Evolutionary conservation across 1,140 invertebrate genomes (phyloP).

Genomic region (Chrysoperla carnea): DNA sequence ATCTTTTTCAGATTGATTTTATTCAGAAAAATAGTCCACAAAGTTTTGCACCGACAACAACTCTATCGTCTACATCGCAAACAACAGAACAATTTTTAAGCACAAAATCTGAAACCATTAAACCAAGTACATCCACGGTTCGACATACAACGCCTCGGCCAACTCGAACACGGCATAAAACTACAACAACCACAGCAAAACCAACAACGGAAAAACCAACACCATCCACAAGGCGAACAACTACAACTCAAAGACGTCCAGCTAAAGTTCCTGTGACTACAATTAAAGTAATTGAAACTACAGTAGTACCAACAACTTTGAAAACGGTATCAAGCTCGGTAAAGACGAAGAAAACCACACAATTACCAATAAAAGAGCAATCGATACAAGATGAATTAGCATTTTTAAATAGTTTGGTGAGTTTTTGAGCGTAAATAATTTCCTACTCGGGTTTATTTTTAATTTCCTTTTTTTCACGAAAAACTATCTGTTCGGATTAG

Average conservation of each 20-base stretch:
- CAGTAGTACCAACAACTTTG: background rate
- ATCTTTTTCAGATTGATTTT: too few relatives aligned
- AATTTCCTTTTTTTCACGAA: too few relatives aligned
- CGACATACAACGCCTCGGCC: conserved; percentile 4
- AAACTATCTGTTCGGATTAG: too few relatives aligned
- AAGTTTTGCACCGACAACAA: conserved; percentile 8
- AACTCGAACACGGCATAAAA: conserved; percentile 2
- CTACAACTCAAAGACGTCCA: conserved; percentile 1
- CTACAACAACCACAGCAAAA: conserved; percentile 2
- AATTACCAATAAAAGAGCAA: background rate
- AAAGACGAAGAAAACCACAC: background rate
- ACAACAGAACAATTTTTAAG: conserved; percentile 3
- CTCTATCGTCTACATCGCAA: conserved; percentile 3
- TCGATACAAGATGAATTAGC: conserved; percentile 4
- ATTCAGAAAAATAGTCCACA: background rate
- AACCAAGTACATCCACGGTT: conserved; percentile 4
- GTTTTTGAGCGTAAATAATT: conserved; percentile 4
- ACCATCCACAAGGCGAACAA: conserved; percentile 4
- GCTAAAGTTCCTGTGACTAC: conserved; percentile 6
- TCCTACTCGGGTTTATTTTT: too few relatives aligned
- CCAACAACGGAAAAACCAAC: conserved; percentile 6
- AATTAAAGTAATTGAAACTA: background rate
- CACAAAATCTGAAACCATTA: conserved; percentile 2
- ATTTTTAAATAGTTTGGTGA: conserved; percentile 29
- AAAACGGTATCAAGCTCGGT: background rate